Percentiles rank a stretch among this genome's conserved stretches.
Conservation (phyloP, 2,113 vertebrate genomes). For the Harpagus bidentatus region DNA sequence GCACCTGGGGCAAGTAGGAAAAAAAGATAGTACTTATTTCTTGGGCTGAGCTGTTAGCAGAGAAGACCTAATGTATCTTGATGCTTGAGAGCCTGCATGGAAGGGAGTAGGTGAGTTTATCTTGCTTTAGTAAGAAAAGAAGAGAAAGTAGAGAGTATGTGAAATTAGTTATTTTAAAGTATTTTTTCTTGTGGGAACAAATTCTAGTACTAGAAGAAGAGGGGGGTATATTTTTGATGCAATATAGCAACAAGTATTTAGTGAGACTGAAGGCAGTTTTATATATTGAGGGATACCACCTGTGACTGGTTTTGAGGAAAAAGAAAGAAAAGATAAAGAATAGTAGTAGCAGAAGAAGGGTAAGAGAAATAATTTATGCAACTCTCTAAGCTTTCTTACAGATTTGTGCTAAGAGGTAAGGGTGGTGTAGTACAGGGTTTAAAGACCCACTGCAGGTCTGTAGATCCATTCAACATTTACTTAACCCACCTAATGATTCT, state of each 20-base stretch:
- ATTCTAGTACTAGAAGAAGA: background rate
- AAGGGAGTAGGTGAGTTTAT: background rate
- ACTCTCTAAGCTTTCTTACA: background rate
- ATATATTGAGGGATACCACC: background rate
- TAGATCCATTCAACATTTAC: background rate
- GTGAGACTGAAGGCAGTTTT: background rate
- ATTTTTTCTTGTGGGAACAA: background rate
- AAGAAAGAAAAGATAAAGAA: background rate
- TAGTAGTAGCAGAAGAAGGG: background rate
- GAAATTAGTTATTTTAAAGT: background rate
- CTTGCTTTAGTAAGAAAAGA: background rate
- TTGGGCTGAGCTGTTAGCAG: background rate
- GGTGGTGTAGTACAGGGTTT: background rate
- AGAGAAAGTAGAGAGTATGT: background rate
- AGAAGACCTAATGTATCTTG: fast-evolving
- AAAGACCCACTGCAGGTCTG: background rate
- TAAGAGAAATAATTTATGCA: background rate
- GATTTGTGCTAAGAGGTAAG: background rate
- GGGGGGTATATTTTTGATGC: fast-evolving
- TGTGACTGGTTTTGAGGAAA: background rate
- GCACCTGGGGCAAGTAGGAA: fast-evolving
- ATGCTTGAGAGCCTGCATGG: fast-evolving
- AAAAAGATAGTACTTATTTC: fast-evolving
- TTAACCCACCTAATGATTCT: background rate
- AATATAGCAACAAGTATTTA: background rate